A percentile compares a stretch with the other conserved stretches of the same genome.
Evolutionary conservation across 2,888 invertebrate species (phyloP).

Genomic region (Lasioglossum villosulum): DNA sequence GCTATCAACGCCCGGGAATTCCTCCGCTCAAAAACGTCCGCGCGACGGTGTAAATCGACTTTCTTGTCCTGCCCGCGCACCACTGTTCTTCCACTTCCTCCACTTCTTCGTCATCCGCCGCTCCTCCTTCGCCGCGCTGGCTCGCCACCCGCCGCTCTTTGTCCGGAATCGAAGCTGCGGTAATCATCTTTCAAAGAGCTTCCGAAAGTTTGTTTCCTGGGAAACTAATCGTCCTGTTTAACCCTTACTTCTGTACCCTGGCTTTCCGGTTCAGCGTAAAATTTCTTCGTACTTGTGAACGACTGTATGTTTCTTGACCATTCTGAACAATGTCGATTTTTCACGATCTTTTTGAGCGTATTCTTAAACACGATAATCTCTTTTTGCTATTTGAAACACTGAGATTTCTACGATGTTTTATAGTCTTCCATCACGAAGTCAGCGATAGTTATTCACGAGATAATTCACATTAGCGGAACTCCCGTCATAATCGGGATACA

Average conservation of each 20-base stretch:
- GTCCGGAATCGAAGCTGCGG: background rate
- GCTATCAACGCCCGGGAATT: slow-evolving; percentile 54
- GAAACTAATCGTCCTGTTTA: background rate
- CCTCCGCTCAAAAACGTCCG: slow-evolving; percentile 40
- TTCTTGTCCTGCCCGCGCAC: slow-evolving; percentile 37
- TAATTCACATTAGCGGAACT: background rate
- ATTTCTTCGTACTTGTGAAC: background rate
- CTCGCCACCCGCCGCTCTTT: slow-evolving; percentile 11
- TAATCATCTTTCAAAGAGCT: slow-evolving; percentile 1
- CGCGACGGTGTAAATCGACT: slow-evolving; percentile 48
- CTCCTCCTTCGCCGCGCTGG: background rate
- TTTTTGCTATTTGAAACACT: too few species aligned
- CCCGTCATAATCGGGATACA: background rate
- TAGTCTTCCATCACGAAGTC: too few species aligned
- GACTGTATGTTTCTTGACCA: background rate
- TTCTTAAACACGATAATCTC: too few species aligned
- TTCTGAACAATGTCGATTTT: background rate
- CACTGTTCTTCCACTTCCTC: slow-evolving; percentile 10
- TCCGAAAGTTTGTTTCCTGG: background rate
- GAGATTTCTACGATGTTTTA: too few species aligned
- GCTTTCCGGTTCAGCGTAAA: background rate
- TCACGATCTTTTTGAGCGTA: background rate
- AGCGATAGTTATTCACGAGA: background rate
- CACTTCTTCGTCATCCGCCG: background rate
- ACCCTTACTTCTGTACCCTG: background rate